Evolutionary conservation across 2,888 invertebrate species (phyloP), one percentile per base, ranked within the genome.

Genomic region (Drosophila melanosoma): DNA sequence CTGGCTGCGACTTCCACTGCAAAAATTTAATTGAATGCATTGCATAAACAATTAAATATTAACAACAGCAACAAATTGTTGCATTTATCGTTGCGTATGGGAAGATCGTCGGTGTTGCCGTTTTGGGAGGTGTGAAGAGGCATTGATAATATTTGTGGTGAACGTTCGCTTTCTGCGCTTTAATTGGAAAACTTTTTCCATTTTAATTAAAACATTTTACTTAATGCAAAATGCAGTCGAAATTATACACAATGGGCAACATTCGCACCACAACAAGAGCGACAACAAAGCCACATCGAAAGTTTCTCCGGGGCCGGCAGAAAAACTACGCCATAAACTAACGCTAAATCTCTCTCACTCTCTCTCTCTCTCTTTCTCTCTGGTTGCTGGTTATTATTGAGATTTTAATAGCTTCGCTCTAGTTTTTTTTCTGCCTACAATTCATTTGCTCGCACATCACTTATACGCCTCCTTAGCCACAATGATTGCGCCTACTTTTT

Each of bases 181-280:
- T 87, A 87, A 87, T 87, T 87, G 87, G 88, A 87, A 89, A 87
- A 87, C 70, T 87, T 87, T 87, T 83, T 88, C 87, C 81, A 83
- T 87, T 89, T 89, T 87, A 87, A 87, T 87, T 87, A 89, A 87
- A 87, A 82, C 87, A 87, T 87, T 87, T 89, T 74, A 74, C 85
- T 87, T 84, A 87, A 87, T 89, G 85, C 86, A 89, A 87, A 86
- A 87, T 89, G 74, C 87, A 78, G 67, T 76, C 70, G 61, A 83
- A 76, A 79, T 83, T 81, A 74, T 69, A 74, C 76, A 74, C 74
- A 78, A 80, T 75, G 72, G 67, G 77, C 75, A 60, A 65, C 67
- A 64, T 70, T 69, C 69, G 49, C 71, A 79, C 60, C 80, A 64
- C 76, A 73, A 69, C 69, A 77, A 59, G 23, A 23, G 45, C 65